Percentiles rank a stretch among this genome's conserved stretches.
phyloP scores from a whole-genome alignment of 2,888 invertebrate species.

The Furcula furcula region DNA sequence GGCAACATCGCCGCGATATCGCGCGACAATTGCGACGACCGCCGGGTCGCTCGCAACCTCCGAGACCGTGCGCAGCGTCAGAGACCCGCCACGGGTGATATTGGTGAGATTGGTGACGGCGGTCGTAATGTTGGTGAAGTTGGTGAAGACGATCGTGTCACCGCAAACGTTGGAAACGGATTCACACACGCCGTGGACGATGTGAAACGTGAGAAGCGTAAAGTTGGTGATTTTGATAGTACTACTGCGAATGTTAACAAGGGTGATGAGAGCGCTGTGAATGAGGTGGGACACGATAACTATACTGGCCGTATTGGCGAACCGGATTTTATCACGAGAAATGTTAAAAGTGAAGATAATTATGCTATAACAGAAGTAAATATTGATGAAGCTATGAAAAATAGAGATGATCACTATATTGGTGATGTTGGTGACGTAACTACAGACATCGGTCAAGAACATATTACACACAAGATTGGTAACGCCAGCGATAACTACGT shows the following conservation, averaged over 20 bases:
- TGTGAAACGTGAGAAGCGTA: not conserved
- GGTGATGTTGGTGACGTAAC: not conserved
- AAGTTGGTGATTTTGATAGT: not conserved
- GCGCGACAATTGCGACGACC: too few relatives aligned
- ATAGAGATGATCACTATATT: too few relatives aligned
- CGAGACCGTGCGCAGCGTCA: too few relatives aligned
- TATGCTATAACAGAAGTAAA: too few relatives aligned
- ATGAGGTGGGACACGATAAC: not conserved
- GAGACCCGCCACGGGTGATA: too few relatives aligned
- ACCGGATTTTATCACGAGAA: not conserved
- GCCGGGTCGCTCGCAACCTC: too few relatives aligned
- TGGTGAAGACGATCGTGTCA: not conserved
- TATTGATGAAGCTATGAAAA: too few relatives aligned
- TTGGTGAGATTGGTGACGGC: constrained; percentile 11
- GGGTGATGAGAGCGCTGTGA: not conserved
- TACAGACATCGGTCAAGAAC: too few relatives aligned
- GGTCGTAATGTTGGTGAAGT: not conserved
- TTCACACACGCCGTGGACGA: not conserved
- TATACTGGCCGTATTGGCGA: too few relatives aligned
- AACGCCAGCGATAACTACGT: too few relatives aligned
- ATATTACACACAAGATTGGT: too few relatives aligned
- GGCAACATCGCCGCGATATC: constrained; percentile 15
- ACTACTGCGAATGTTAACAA: not conserved
- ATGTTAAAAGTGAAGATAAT: not conserved
- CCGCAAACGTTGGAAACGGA: not conserved